Percentiles rank a stretch among this genome's conserved stretches.
Evolutionary conservation across 2,113 vertebrate genomes (phyloP).

Genomic region (Dipodomys merriami): DNA sequence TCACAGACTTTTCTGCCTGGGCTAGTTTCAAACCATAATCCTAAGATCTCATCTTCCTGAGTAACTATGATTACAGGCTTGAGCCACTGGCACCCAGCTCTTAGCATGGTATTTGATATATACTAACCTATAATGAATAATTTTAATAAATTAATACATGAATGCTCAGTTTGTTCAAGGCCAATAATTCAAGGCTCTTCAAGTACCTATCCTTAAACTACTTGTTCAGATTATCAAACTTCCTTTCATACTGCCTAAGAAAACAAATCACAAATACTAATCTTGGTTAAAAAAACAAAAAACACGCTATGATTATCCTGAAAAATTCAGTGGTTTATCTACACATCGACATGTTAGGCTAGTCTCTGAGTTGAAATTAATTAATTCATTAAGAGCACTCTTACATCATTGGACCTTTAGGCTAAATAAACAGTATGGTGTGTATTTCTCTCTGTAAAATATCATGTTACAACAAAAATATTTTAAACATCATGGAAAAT

Average conservation of each 20-base stretch:
- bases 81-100: no score
- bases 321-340: not conserved
- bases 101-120: not conserved
- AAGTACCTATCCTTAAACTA: not conserved
- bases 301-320: not conserved
- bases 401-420: not conserved
- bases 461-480: not conserved
- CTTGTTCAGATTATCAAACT: not conserved
- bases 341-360: not conserved
- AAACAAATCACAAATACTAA: not conserved
- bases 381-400: not conserved
- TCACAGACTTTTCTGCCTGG: no score
- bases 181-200: not conserved
- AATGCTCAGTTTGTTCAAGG: not conserved
- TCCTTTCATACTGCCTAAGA: not conserved
- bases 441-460: not conserved
- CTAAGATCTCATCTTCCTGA: no score
- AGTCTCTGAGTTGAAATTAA: constrained; percentile 40
- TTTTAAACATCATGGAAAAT: constrained; percentile 1
- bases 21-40: no score
- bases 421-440: not conserved
- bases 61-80: no score
- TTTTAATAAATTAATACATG: constrained; percentile 1
- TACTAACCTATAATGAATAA: not conserved
- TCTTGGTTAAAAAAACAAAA: not conserved